Base-by-base conservation (phyloP, 2,888 invertebrate species). In the Campoplex capitator region DNA sequence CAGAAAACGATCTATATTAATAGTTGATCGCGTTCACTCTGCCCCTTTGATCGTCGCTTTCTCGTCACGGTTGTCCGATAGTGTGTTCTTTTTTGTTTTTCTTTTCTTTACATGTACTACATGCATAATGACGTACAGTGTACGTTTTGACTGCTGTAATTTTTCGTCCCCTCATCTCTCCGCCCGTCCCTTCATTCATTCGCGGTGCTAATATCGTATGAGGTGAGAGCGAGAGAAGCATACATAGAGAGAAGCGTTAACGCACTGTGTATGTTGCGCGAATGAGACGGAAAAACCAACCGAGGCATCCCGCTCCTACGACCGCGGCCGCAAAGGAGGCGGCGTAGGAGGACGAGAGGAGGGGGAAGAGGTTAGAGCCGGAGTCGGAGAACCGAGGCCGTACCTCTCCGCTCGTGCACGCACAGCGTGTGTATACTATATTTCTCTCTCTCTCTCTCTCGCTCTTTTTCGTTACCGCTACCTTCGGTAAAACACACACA, bases 1-100 rank as follows among this genome's bases (percentile, higher is more conserved):
- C 68, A 58, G 42, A 70, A 71, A 80, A 65, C 89, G 89, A 91
- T 91, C 91, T 92, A 91, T 92, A 92, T 92, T 91, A 92, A 92
- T 89, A 89, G 90, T 89, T 89, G 86, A 87, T 88, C 87, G 88
- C 88, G 86, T 84, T 48, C 38, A 8, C 28, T 70, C 16, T 71
- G 35, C 42, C 1, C 65, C 23, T 54, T 62, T 42, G 62, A 58
- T 67, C 80, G 54, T 81, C 65, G 51, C 45, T 42, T 38, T 35
- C 54, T 16, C 73, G 48, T 54, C 54, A 32, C 54, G 38, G 45
- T 68, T 65, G n/a, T 71, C 42, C 74, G 18, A 38, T 38, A 45
- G 42, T 82, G 56, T 35, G 54, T 78, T 77, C 45, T 35, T 67
- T 38, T 23, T 23, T 23, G 23, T 78, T 62, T 62, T 62, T 58